Conservation (phyloP, 2,113 vertebrate species). For the Dromaius novaehollandiae region DNA sequence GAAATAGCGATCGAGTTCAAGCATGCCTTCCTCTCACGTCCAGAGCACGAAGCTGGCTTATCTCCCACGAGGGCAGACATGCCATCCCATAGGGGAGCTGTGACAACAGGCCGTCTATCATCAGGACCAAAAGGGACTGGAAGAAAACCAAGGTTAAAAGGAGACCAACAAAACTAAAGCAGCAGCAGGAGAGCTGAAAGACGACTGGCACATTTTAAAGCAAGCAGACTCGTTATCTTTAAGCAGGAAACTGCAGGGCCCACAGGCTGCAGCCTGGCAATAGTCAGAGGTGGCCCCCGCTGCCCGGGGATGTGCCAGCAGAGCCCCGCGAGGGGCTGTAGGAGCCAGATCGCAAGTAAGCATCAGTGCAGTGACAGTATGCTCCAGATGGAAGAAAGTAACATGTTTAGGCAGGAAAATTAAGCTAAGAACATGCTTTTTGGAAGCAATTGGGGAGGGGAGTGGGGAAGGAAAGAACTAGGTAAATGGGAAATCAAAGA, state of each 20-base stretch:
- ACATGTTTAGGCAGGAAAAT: not conserved
- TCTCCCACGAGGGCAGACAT: not conserved
- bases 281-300: not conserved
- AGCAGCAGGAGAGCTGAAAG: not conserved
- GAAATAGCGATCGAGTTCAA: not conserved
- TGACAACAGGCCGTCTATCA: not conserved
- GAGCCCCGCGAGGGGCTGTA: not conserved
- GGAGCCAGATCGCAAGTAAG: not conserved
- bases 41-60: not conserved
- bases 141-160: conserved; percentile 57
- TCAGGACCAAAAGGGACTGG: not conserved
- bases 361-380: not conserved
- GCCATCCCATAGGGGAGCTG: not conserved
- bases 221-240: not conserved
- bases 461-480: not conserved
- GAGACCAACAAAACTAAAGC: conserved; percentile 38
- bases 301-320: not conserved
- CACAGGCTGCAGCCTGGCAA: not conserved
- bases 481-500: not conserved
- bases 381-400: not conserved
- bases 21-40: not conserved
- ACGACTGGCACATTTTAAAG: conserved; percentile 21
- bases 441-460: not conserved
- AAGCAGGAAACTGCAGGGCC: not conserved
- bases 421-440: not conserved